Percentiles rank a stretch among this genome's conserved stretches.
phyloP scores from a whole-genome alignment of 2,888 invertebrate species.

The Drosophila gaucha region DNA sequence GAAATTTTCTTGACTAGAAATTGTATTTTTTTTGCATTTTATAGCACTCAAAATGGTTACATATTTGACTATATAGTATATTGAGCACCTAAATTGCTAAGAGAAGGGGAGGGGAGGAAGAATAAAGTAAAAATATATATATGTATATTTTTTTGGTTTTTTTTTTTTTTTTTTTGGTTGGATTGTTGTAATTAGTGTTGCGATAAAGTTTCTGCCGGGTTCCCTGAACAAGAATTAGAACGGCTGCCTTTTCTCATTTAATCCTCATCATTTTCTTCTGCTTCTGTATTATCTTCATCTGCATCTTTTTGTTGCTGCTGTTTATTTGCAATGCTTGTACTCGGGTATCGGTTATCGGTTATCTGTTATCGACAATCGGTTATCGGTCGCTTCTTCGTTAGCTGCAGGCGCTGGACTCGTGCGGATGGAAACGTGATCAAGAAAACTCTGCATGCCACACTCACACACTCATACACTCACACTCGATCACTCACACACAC shows the following conservation, averaged over 20 bases:
- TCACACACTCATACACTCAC: constrained; percentile 21
- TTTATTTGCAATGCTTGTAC: constrained; percentile 19
- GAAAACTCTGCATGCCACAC: constrained; percentile 78
- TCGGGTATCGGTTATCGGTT: constrained; percentile 25
- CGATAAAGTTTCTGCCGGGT: constrained; percentile 65
- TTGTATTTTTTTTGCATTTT: constrained; percentile 62
- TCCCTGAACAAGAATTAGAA: constrained; percentile 48
- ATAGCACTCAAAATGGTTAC: constrained; percentile 73
- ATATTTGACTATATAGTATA: constrained; percentile 76
- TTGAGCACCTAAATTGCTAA: constrained; percentile 84
- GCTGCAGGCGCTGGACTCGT: constrained; percentile 30
- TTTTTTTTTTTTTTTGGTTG: constrained; percentile 74
- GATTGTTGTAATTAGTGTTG: constrained; percentile 83
- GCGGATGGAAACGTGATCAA: constrained; percentile 78
- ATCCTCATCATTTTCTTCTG: constrained; percentile 19
- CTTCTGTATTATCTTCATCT: constrained; percentile 22
- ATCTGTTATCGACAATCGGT: constrained; percentile 30
- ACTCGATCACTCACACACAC: constrained; percentile 30
- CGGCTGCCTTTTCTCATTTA: constrained; percentile 40
- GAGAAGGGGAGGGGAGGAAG: constrained; percentile 82
- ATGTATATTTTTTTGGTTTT: constrained; percentile 68
- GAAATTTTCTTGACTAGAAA: constrained; percentile 58
- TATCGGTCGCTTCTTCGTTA: constrained; percentile 32
- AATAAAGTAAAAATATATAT: constrained; percentile 84
- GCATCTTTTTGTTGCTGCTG: constrained; percentile 33